phyloP scores from a whole-genome alignment of 2,797 vertebrate species.

The Arnoldichthys spilopterus region DNA sequence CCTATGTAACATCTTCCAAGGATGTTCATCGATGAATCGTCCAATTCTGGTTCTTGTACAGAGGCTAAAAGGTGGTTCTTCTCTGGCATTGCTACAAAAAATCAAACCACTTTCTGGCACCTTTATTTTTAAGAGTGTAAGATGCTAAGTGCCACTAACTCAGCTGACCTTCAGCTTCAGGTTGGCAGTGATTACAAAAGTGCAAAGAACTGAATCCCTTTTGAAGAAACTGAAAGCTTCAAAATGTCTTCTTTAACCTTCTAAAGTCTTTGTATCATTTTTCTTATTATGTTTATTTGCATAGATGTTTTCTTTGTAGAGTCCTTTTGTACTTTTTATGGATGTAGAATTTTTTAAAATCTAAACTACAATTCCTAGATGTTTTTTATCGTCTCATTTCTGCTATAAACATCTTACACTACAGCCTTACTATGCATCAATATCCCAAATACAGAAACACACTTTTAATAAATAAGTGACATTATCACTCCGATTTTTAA shows the following conservation, averaged over 20 bases:
- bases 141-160: conserved; percentile 16
- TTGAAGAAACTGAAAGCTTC: neutral
- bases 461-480: conserved; percentile 13
- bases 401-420: neutral
- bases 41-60: neutral
- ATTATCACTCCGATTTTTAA: conserved; percentile 6
- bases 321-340: conserved; percentile 14
- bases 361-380: conserved; percentile 11
- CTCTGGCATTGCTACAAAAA: neutral
- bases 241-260: conserved; percentile 14
- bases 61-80: neutral
- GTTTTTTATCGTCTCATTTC: conserved; percentile 17
- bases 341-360: neutral
- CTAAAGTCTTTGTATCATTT: conserved; percentile 27
- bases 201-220: conserved; percentile 12
- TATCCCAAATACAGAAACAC: conserved; percentile 6
- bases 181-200: neutral
- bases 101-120: neutral
- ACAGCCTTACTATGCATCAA: conserved; percentile 1
- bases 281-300: neutral
- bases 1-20: no score
- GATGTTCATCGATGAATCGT: neutral
- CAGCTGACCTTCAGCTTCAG: conserved; percentile 13
- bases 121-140: conserved; percentile 12
- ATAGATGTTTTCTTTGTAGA: conserved; percentile 6